Evolutionary conservation across 2,113 vertebrate species (phyloP).

Genomic region (Cyrtonyx montezumae): DNA sequence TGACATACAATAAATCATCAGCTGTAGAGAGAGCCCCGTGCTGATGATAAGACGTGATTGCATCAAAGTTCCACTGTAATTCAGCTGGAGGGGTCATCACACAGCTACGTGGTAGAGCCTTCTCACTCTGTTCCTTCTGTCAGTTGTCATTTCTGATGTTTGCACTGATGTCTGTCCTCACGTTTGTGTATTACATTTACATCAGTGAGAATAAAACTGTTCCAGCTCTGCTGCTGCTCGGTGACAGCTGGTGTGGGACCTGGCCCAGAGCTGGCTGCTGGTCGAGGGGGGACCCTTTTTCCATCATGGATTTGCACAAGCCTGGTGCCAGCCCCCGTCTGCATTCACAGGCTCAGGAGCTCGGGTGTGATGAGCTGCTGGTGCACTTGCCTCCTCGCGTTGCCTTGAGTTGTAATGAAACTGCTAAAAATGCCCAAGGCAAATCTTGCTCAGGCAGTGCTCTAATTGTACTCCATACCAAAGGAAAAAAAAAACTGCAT

Average conservation of each 20-base stretch:
- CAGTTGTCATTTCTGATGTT: neutral
- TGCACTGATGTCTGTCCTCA: neutral
- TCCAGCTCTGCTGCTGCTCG: neutral
- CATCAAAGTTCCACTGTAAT: neutral
- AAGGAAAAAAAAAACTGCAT: neutral
- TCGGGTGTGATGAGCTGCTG: neutral
- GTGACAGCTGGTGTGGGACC: neutral
- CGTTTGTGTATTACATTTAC: neutral
- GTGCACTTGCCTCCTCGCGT: neutral
- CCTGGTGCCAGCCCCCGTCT: too few species aligned
- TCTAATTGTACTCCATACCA: neutral
- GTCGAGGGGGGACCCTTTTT: accelerated
- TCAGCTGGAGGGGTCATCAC: too few species aligned
- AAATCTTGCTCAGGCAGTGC: neutral
- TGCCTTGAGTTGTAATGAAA: neutral
- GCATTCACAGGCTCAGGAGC: neutral
- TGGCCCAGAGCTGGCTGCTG: neutral
- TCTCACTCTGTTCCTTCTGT: neutral
- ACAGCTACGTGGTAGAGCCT: neutral
- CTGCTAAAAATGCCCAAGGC: too few species aligned
- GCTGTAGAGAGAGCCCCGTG: neutral
- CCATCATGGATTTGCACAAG: neutral
- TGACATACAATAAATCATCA: neutral
- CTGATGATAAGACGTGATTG: neutral
- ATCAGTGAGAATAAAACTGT: neutral